Evolutionary conservation across 2,797 vertebrate species (phyloP).

Genomic region (Sylvilagus floridanus): DNA sequence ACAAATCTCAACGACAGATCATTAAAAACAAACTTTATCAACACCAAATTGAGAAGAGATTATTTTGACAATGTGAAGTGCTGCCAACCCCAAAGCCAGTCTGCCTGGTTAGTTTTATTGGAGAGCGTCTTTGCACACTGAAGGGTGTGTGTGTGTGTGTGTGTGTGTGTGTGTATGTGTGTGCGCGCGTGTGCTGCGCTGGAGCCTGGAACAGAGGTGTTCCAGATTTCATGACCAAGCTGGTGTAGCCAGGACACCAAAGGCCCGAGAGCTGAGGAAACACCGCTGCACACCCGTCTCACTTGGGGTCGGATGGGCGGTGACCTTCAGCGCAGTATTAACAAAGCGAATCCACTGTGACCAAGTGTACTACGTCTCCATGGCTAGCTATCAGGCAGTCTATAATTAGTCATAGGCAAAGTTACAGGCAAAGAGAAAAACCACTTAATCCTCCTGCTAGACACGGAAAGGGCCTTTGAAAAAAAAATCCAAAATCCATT

Average conservation of each 20-base stretch:
- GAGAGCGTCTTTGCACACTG: neutral
- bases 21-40: conserved; percentile 22
- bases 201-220: neutral
- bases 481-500: conserved; percentile 43
- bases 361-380: neutral
- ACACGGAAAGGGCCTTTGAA: conserved; percentile 24
- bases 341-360: neutral
- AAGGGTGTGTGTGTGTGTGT: neutral
- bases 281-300: neutral
- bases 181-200: neutral
- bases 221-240: neutral
- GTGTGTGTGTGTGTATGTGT: neutral
- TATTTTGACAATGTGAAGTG: neutral
- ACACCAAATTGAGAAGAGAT: neutral
- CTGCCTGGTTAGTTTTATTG: neutral
- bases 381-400: neutral
- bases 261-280: neutral
- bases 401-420: conserved; percentile 37
- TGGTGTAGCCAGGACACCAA: neutral
- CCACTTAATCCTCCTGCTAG: conserved; percentile 47
- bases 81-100: neutral
- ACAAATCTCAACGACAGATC: neutral
- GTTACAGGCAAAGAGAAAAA: conserved; percentile 19
- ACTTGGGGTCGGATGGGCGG: neutral
- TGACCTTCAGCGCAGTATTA: neutral